Evolutionary conservation across 2,888 invertebrate species (phyloP).

Genomic region (Apotomis capreana): DNA sequence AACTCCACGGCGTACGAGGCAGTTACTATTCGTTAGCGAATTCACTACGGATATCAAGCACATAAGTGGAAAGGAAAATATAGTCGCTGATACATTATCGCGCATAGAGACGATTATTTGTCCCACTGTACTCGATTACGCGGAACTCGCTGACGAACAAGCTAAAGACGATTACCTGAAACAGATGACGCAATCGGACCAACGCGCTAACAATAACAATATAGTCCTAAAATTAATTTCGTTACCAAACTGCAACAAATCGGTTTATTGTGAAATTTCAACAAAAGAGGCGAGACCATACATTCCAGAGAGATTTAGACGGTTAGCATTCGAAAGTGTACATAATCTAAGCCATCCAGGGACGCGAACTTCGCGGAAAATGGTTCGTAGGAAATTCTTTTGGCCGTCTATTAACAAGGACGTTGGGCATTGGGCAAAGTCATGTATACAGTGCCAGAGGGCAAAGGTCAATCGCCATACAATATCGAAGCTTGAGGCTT

Average conservation of each 20-base stretch:
- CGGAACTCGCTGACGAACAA: conserved; percentile 32
- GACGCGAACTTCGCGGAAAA: neutral
- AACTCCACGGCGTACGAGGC: conserved; percentile 43
- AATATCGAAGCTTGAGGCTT: neutral
- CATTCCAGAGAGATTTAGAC: neutral
- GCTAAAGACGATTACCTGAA: neutral
- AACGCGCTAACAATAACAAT: no score
- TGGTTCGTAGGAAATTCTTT: neutral
- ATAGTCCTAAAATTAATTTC: neutral
- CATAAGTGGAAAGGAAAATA: conserved; percentile 41
- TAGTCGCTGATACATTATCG: conserved; percentile 44
- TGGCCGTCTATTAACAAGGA: conserved; percentile 11
- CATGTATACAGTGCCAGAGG: neutral
- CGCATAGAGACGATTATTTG: conserved; percentile 31
- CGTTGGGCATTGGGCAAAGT: neutral
- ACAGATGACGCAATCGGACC: neutral
- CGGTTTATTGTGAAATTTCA: neutral
- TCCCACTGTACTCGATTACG: conserved; percentile 38
- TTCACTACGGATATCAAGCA: conserved; percentile 45
- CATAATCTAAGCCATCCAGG: neutral
- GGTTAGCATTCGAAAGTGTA: neutral
- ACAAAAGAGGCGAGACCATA: neutral
- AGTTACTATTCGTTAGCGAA: conserved; percentile 46
- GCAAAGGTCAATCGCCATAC: neutral
- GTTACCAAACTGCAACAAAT: neutral